phyloP scores from a whole-genome alignment of 2,113 vertebrate species.

The Theropithecus gelada region DNA sequence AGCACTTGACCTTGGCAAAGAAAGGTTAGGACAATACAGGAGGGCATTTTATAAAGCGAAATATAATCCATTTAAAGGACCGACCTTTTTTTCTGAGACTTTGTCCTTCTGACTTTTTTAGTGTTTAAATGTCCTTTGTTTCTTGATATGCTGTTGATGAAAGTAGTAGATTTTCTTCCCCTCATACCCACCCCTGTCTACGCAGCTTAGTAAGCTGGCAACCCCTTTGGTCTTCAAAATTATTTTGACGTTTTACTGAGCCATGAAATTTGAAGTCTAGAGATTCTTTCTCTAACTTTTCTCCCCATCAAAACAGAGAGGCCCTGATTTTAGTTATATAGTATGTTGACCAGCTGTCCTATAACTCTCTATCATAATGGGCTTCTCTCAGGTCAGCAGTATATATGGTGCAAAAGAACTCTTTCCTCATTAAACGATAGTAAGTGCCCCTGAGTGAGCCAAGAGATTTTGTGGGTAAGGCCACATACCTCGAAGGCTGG shows the following conservation, averaged over 20 bases:
- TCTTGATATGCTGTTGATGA: conserved; percentile 19
- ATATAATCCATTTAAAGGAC: not conserved
- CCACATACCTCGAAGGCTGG: not conserved
- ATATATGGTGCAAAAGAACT: not conserved
- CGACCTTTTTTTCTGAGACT: not conserved
- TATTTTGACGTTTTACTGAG: conserved; percentile 12
- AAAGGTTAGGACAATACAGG: not conserved
- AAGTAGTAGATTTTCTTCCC: not conserved
- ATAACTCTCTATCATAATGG: not conserved
- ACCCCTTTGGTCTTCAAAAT: not conserved
- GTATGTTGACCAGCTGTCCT: not conserved
- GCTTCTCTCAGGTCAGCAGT: not conserved
- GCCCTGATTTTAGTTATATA: not conserved
- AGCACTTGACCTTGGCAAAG: conserved; percentile 27
- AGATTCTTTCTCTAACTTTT: not conserved
- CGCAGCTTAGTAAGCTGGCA: not conserved
- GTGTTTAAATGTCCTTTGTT: conserved; percentile 6
- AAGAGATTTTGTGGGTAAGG: not conserved
- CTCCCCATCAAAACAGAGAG: not conserved
- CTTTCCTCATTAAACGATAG: not conserved
- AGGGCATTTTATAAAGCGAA: conserved; percentile 31
- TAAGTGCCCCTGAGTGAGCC: not conserved
- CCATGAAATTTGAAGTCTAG: not conserved
- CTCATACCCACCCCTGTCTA: not conserved
- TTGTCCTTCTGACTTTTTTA: conserved; percentile 13